phyloP scores from a whole-genome alignment of 2,113 vertebrate species.

The Nycticorax nycticorax region DNA sequence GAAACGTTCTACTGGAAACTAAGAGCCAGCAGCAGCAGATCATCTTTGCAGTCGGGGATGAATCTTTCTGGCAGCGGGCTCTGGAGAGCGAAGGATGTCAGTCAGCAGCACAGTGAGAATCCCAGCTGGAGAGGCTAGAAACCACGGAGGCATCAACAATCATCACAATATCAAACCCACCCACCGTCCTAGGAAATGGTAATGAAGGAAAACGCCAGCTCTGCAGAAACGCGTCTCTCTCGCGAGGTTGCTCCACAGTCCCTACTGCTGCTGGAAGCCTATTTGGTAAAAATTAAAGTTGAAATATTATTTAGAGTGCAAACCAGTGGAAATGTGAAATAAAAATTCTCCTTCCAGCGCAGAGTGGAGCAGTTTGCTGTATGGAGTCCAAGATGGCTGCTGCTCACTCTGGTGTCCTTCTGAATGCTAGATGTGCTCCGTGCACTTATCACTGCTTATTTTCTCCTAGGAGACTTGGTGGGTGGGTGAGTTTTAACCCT shows the following conservation, averaged over 20 bases:
- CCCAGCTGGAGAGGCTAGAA: neutral
- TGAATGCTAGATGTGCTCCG: neutral
- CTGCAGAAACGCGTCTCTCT: neutral
- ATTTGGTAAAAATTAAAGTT: neutral
- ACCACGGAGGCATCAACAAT: neutral
- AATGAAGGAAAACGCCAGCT: neutral
- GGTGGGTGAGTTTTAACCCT: neutral
- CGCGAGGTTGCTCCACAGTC: neutral
- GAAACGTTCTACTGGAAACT: conserved; percentile 78
- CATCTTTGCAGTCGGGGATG: neutral
- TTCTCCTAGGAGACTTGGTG: neutral
- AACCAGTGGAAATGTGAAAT: conserved; percentile 25
- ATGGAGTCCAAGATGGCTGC: neutral
- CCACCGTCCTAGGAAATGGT: neutral
- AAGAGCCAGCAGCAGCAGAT: neutral
- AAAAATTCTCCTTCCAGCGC: conserved; percentile 22
- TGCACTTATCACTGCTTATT: neutral
- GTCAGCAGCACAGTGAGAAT: neutral
- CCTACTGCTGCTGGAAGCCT: neutral
- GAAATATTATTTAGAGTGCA: conserved; percentile 24
- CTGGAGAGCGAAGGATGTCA: neutral
- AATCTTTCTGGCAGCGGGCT: neutral
- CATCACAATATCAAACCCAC: neutral
- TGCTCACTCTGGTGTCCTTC: neutral
- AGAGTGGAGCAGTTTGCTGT: conserved; percentile 40